Conservation (phyloP, 2,888 invertebrate genomes). For the Elysia crispata region DNA sequence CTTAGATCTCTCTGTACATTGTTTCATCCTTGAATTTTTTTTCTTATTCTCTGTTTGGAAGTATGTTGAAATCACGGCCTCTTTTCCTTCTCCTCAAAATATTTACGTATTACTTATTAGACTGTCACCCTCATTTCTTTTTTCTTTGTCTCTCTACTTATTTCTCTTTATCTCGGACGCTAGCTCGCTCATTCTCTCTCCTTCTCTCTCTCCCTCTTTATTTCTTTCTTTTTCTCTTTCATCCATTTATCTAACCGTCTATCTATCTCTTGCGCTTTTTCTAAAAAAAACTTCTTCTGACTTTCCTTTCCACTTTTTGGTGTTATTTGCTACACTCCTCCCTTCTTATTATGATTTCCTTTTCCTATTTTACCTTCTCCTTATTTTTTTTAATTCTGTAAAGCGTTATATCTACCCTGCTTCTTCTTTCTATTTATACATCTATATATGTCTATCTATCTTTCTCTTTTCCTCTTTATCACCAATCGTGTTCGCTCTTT, state of each 20-base stretch:
- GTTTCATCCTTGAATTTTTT: no score
- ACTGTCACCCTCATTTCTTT: constrained; percentile 40
- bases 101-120: no score
- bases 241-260: background rate
- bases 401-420: no score
- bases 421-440: no score
- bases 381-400: background rate
- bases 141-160: constrained; percentile 36
- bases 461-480: no score
- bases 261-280: no score
- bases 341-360: background rate
- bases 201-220: background rate
- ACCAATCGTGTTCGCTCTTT: no score
- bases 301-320: background rate
- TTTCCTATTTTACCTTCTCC: background rate
- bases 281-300: background rate
- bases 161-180: background rate
- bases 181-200: background rate
- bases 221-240: background rate
- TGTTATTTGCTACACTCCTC: background rate
- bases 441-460: no score
- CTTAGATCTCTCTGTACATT: no score
- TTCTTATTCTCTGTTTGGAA: no score
- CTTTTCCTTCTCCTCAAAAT: no score
- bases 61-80: no score